Evolutionary conservation across 1,140 invertebrate species (phyloP).

Genomic region (Pissodes strobi): DNA sequence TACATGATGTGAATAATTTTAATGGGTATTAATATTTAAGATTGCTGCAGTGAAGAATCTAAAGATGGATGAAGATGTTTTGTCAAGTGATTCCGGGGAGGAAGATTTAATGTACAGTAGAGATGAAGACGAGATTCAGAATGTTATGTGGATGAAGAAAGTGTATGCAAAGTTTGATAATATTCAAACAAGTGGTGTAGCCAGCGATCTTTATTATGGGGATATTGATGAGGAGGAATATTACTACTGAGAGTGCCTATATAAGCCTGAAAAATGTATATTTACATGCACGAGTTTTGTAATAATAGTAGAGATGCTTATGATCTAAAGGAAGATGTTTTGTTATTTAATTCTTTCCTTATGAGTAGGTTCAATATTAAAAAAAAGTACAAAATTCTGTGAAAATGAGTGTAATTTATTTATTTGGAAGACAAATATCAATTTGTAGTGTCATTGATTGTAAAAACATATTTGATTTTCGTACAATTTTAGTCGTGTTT

Average conservation of each 20-base stretch:
- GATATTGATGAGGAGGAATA: slow-evolving; percentile 45
- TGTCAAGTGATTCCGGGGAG: slow-evolving; percentile 60
- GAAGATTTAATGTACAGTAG: slow-evolving; percentile 55
- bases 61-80: slow-evolving; percentile 50
- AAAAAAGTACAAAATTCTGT: no score
- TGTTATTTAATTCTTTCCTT: no score
- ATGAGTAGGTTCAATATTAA: no score
- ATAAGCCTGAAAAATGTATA: no score
- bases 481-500: no score
- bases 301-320: no score
- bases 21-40: slow-evolving; percentile 10
- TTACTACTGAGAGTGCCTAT: neutral
- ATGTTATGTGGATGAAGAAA: slow-evolving; percentile 57
- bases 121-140: slow-evolving; percentile 56
- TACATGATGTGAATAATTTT: slow-evolving; percentile 26
- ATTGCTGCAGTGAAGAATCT: slow-evolving; percentile 40
- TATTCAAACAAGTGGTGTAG: slow-evolving; percentile 35
- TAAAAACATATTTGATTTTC: no score
- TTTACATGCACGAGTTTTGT: no score
- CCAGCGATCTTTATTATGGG: slow-evolving; percentile 45
- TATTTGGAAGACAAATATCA: no score
- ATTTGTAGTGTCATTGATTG: no score
- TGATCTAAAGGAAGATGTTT: no score
- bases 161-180: slow-evolving; percentile 62
- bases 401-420: no score